Conservation (phyloP, 2,888 invertebrate genomes). For the Sericinus montela region DNA sequence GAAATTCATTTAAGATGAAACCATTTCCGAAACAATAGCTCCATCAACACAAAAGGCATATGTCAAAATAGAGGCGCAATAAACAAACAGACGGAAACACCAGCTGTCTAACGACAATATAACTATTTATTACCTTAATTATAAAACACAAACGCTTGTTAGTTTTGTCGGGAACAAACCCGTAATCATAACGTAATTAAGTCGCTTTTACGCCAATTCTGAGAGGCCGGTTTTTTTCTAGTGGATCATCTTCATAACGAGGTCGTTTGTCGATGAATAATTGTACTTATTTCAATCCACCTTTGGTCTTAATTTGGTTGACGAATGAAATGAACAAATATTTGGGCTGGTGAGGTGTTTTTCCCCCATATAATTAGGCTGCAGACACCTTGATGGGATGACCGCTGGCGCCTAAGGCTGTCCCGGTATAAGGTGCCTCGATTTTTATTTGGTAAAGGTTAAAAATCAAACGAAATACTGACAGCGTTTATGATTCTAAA, state of each 20-base stretch:
- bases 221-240: conserved; percentile 32
- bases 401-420: conserved; percentile 64
- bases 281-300: conserved; percentile 26
- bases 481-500: background rate
- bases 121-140: conserved; percentile 74
- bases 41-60: conserved; percentile 32
- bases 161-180: conserved; percentile 66
- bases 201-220: conserved; percentile 75
- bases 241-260: conserved; percentile 40
- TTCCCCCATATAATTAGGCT: conserved; percentile 68
- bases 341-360: conserved; percentile 62
- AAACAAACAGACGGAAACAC: conserved; percentile 58
- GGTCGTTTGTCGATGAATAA: conserved; percentile 23
- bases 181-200: conserved; percentile 75
- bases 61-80: conserved; percentile 48
- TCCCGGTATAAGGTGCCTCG: conserved; percentile 21
- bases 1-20: background rate
- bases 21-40: background rate
- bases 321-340: conserved; percentile 44
- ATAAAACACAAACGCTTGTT: conserved; percentile 64
- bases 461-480: conserved; percentile 3
- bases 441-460: conserved; percentile 14
- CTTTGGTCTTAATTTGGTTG: conserved; percentile 32
- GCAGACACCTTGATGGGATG: conserved; percentile 71
- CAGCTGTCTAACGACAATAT: conserved; percentile 71